Evolutionary conservation across 1,140 invertebrate species (phyloP).

Genomic region (Lethrus apterus): DNA sequence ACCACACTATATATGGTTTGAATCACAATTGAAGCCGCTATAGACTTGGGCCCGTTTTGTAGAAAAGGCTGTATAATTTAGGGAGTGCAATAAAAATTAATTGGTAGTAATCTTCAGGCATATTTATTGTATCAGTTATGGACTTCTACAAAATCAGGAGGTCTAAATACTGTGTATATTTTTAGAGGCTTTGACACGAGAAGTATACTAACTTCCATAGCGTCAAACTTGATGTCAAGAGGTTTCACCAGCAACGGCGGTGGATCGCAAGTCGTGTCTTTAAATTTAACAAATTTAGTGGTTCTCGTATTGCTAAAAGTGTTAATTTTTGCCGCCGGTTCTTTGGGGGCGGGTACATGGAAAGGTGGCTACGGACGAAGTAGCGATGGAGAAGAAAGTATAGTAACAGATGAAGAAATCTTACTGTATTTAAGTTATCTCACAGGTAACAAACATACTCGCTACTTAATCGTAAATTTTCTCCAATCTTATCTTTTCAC

Average conservation of each 20-base stretch:
- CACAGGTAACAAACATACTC: conserved; percentile 33
- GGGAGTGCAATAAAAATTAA: no score
- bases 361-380: conserved; percentile 50
- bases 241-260: conserved; percentile 26
- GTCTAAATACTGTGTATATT: conserved; percentile 1
- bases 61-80: no score
- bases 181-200: conserved; percentile 34
- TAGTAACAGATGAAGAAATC: conserved; percentile 34
- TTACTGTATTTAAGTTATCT: conserved; percentile 35
- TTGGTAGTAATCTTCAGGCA: no score
- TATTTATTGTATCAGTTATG: no score
- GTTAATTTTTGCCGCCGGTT: conserved; percentile 69
- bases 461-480: no score
- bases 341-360: conserved; percentile 60
- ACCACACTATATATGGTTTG: no score
- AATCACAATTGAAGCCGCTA: no score
- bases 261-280: conserved; percentile 60
- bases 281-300: conserved; percentile 75
- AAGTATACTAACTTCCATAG: conserved; percentile 31
- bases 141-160: no score
- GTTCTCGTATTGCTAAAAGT: conserved; percentile 74
- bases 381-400: conserved; percentile 41
- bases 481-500: no score
- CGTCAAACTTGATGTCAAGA: conserved; percentile 32
- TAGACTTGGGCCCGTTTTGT: no score